Conservation (phyloP, 1,140 invertebrate species). For the Bombus haemorrhoidalis region DNA sequence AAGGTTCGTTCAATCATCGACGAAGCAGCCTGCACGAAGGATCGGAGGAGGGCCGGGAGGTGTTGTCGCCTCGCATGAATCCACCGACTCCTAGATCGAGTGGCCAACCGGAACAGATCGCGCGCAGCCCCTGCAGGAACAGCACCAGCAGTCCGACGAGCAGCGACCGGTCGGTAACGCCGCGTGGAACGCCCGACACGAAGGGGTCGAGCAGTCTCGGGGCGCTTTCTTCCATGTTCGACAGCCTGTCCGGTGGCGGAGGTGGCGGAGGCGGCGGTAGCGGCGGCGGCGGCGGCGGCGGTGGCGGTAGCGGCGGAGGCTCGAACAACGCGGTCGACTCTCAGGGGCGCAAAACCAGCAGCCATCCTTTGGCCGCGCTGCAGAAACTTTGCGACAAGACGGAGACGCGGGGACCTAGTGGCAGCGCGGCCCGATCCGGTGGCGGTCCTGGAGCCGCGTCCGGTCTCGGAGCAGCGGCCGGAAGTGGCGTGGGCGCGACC, state of each 20-base stretch:
- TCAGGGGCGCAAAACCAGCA: slow-evolving; percentile 86
- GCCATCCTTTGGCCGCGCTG: slow-evolving; percentile 94
- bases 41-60: slow-evolving; percentile 76
- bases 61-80: slow-evolving; percentile 83
- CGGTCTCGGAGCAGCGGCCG: slow-evolving; percentile 65
- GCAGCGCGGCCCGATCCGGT: slow-evolving; percentile 62
- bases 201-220: slow-evolving; percentile 89
- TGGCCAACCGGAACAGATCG: slow-evolving; percentile 74
- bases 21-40: slow-evolving; percentile 74
- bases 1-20: slow-evolving; percentile 74
- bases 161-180: slow-evolving; percentile 89
- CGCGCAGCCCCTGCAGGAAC: slow-evolving; percentile 85
- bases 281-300: slow-evolving; percentile 80
- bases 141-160: slow-evolving; percentile 87
- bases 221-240: slow-evolving; percentile 94
- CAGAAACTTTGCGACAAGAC: slow-evolving; percentile 98
- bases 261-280: slow-evolving; percentile 82
- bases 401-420: slow-evolving; percentile 85
- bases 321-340: slow-evolving; percentile 79
- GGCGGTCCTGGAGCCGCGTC: slow-evolving; percentile 51
- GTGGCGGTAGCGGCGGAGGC: slow-evolving; percentile 78
- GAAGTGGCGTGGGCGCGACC: slow-evolving; percentile 63
- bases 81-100: slow-evolving; percentile 81
- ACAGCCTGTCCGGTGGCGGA: slow-evolving; percentile 87
- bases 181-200: slow-evolving; percentile 87